A percentile compares a stretch with the other conserved stretches of the same genome.
Conservation (phyloP, 2,888 invertebrate genomes). For the Erpobdella octoculata region DNA sequence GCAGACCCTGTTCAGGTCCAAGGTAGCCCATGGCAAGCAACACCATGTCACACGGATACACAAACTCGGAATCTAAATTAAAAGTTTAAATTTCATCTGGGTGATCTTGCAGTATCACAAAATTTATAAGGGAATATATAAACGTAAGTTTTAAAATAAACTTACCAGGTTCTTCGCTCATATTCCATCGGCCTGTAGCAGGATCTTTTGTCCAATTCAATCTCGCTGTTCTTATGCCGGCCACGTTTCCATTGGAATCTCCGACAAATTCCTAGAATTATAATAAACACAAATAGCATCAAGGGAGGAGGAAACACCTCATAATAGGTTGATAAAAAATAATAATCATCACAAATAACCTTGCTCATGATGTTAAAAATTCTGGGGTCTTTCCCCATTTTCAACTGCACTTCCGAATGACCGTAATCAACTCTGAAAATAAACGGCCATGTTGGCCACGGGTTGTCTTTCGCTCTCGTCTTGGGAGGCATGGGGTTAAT, state of each 20-base stretch:
- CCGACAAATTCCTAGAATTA: conserved; percentile 70
- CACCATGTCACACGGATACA: conserved; percentile 79
- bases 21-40: conserved; percentile 97
- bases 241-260: conserved; percentile 79
- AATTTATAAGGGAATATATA: neutral
- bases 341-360: conserved; percentile 48
- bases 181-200: conserved; percentile 79
- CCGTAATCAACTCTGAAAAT: conserved; percentile 96
- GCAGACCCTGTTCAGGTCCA: conserved; percentile 83
- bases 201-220: conserved; percentile 85
- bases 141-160: neutral
- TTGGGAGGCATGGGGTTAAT: conserved; percentile 85
- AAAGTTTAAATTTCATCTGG: neutral
- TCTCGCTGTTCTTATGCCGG: conserved; percentile 77
- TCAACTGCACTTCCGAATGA: conserved; percentile 86
- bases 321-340: too few relatives aligned
- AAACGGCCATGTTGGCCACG: conserved; percentile 97
- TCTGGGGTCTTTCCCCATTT: conserved; percentile 67
- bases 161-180: conserved; percentile 70
- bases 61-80: conserved; percentile 51
- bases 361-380: conserved; percentile 87
- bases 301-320: neutral
- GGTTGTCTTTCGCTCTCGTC: conserved; percentile 75
- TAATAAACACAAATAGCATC: neutral
- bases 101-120: neutral